Base-by-base conservation (phyloP, 2,113 vertebrate genomes). In the Cathartes aura region DNA sequence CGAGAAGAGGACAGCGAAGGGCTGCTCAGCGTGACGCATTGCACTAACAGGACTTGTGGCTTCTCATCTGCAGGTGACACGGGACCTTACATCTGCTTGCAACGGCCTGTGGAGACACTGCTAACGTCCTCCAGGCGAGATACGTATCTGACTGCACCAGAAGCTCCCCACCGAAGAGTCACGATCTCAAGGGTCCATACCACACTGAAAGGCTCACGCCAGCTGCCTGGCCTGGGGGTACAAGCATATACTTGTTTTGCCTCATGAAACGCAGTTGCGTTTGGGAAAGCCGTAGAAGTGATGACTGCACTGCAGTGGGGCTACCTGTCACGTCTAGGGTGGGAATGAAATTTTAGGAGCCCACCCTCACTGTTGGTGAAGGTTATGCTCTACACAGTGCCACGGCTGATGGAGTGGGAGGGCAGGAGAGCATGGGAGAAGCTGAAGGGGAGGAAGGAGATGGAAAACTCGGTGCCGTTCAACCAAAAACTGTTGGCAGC, bases 1-100 rank as follows among this genome's bases (percentile, higher is more conserved):
- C 0, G 1, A 62, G 50, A 58, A 43, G 68, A 70, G 8, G 64
- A 22, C 9, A 15, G 43, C 1, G 3, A 56, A 78, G 36, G n/a
- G 30, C 50, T 0, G 0, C 43, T 20, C 60, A 23, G 15, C 18
- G 5, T 11, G 42, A 32, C 1, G 1, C 8, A 1, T 12, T 55
- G 40, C 6, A 3, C 40, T 70, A 30, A 30, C 17, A 38, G 71
- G 27, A 40, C 66, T 18, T 29, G 64, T 64, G 89, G 18, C 43
- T 64, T 64, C 89, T 79, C 36, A 45, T 36, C 58, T 34, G 43
- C 26, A 40, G 58, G 38, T 52, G 66, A 52, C 52, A 45, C 3
- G 1, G 40, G 12, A 30, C n/a, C 56, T 63, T 50, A 32, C 36
- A 38, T 38, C 59, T 73, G 43, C 67, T 64, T 24, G 19, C 42